Evolutionary conservation across 2,888 invertebrate genomes (phyloP), one percentile per base, ranked within the genome.

Genomic region (Campopleginae sp.): DNA sequence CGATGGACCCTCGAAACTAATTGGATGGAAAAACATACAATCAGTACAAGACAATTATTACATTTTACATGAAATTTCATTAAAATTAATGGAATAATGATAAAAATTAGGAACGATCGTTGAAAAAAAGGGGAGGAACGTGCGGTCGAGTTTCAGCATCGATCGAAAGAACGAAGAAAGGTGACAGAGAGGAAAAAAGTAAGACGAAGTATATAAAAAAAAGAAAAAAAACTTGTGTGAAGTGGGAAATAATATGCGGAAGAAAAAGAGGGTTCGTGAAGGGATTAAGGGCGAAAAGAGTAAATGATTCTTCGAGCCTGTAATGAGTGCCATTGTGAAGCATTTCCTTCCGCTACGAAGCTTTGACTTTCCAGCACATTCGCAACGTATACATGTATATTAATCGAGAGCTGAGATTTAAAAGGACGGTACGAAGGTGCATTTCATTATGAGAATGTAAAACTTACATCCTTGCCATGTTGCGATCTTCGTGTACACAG

Each of bases 321-420:
- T 91, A 91, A 91, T 91, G 91, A 91, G 90, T 87, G 87, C 88
- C 87, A 91, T 91, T 91, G 90, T 90, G 86, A 84, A 85, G 85
- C 79, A 86, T 85, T 86, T 86, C 84, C 85, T 82, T 85, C 79
- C 85, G 85, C 76, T 48, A 71, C 71, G 76, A 76, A 80, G 79
- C 66, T 82, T 82, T 66, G 79, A 76, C 61, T 65, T 79, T 54
- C 71, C 23, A 31, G 68, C 14, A 51, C 78, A 63, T 63, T 48
- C 27, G 44, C 12, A 38, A 44, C 54, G 31, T 12, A 58, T 42
- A 58, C 14, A 66, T 17, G 27, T 10, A 42, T n/a, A 42, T n/a
- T 12, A 31, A 31, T 12, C n/a, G 7, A 48, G 12, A 10, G 12
- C 7, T 33, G 38, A 51, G 61, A 38, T 44, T 42, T 38, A 70